Base-by-base conservation (phyloP, 2,888 invertebrate species). In the Crepidodera aurea region DNA sequence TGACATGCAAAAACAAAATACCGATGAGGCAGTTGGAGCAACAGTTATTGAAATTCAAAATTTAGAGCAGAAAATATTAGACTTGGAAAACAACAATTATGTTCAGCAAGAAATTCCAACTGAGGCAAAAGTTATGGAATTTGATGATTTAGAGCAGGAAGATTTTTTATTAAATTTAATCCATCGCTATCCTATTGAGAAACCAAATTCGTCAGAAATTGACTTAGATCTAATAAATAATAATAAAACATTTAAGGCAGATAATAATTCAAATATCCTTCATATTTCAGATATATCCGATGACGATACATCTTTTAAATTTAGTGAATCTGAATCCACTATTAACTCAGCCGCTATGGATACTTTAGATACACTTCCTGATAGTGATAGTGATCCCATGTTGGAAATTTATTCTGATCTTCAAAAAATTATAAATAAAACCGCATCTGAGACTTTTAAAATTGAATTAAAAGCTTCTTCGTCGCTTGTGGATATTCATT, bases 281-380 rank as follows among this genome's bases (percentile, higher is more conserved):
- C n/a, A n/a, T n/a, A 25, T 3, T 25, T 25, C 7, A 25, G 10
- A 10, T n/a, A 25, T 25, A 39, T 25, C 40, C 39, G 16, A 27
- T 13, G 27, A 53, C 8, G 27, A 39, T 25, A 37, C 37, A 13
- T 12, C 12, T 13, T 12, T 2, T 2, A 10, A 39, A 1, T 27
- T 27, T 15, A 42, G 27, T 2, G 6, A 54, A 0, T 54, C 29
- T 7, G 42, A 42, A 16, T n/a, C 12, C 12, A 54, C 40, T 16
- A 42, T 39, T 29, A 19, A 53, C 8, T 54, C 54, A 15, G 2
- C 18, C 16, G 40, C 18, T 5, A 40, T 40, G 40, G 40, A 40
- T 7, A 40, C 40, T 8, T 2, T 32, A 5, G 32, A 32, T 32
- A 32, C 32, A 8, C 2, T 32, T 8, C 2, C 22, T 22, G 22